Percentiles rank a stretch among this genome's conserved stretches.
These are phyloP conservation scores for Trematocara macrostoma DNA, from an alignment of 2,113 vertebrate species.

Conservation along the genomic window DNA sequence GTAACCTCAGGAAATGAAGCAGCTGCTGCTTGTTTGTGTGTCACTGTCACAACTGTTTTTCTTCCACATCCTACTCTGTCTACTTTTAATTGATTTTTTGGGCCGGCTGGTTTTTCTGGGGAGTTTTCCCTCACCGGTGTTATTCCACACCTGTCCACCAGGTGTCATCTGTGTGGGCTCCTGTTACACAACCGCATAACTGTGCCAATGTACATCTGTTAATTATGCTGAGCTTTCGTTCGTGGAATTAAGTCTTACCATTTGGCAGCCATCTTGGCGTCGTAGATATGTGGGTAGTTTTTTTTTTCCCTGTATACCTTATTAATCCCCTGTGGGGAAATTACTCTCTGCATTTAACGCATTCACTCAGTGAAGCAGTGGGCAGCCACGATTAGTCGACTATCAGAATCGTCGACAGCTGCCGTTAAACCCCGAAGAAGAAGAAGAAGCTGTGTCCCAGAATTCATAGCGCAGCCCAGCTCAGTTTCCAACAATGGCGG, in stretches of 20 bases:
- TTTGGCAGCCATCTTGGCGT: not conserved
- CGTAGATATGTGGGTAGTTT: not conserved
- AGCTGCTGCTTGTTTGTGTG: not conserved
- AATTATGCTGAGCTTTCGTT: not conserved
- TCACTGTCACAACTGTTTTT: not conserved
- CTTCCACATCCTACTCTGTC: fast-evolving
- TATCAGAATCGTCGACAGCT: too few species aligned
- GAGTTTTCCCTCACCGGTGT: not conserved
- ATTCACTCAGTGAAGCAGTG: not conserved
- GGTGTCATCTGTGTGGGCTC: not conserved
- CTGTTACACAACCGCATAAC: not conserved
- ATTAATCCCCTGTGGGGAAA: not conserved
- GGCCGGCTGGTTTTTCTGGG: not conserved
- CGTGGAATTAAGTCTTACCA: not conserved
- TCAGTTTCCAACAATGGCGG: too few species aligned
- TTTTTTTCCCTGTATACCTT: not conserved
- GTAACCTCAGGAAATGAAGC: not conserved
- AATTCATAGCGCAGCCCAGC: too few species aligned
- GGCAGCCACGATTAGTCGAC: not conserved
- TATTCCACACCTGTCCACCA: not conserved
- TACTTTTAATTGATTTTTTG: not conserved
- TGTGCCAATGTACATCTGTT: not conserved
- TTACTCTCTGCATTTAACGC: fast-evolving
- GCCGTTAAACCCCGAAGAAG: too few species aligned
- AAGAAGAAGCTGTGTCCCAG: too few species aligned